phyloP scores from a whole-genome alignment of 2,888 invertebrate species.

The Cynaeus angustus region DNA sequence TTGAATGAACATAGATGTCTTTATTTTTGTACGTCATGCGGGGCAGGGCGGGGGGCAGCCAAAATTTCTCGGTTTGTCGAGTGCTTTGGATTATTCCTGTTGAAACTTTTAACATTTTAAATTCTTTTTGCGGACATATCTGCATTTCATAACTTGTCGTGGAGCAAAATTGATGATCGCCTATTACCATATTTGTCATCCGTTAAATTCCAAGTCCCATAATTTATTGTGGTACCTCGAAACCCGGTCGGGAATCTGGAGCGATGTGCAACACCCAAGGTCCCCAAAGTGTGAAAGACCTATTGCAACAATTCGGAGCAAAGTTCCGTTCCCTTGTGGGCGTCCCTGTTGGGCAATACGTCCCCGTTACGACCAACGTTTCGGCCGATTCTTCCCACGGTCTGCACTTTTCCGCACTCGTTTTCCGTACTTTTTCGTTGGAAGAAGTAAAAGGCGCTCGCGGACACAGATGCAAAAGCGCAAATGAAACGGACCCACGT shows the following conservation, averaged over 20 bases:
- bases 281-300: slow-evolving; percentile 12
- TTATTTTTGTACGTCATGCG: neutral
- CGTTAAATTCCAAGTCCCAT: neutral
- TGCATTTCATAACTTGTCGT: slow-evolving; percentile 1
- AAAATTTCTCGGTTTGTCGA: slow-evolving; percentile 4
- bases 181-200: neutral
- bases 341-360: slow-evolving; percentile 36
- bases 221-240: neutral
- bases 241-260: slow-evolving; percentile 4
- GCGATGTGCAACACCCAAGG: neutral
- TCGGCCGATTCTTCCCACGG: slow-evolving; percentile 35
- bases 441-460: slow-evolving; percentile 57
- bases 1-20: slow-evolving; percentile 8
- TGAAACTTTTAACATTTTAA: too few species aligned
- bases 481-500: slow-evolving; percentile 57
- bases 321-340: slow-evolving; percentile 37
- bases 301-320: slow-evolving; percentile 33
- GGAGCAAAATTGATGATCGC: neutral
- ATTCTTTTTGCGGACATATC: too few species aligned
- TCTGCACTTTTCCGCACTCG: slow-evolving; percentile 30
- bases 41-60: neutral
- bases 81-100: too few species aligned
- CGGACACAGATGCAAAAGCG: slow-evolving; percentile 46
- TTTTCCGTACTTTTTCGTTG: slow-evolving; percentile 27
- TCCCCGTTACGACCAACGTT: slow-evolving; percentile 19